A percentile compares a stretch with the other conserved stretches of the same genome.
Conservation (phyloP, 2,888 invertebrate genomes). For the Dolichomitus sp. region DNA sequence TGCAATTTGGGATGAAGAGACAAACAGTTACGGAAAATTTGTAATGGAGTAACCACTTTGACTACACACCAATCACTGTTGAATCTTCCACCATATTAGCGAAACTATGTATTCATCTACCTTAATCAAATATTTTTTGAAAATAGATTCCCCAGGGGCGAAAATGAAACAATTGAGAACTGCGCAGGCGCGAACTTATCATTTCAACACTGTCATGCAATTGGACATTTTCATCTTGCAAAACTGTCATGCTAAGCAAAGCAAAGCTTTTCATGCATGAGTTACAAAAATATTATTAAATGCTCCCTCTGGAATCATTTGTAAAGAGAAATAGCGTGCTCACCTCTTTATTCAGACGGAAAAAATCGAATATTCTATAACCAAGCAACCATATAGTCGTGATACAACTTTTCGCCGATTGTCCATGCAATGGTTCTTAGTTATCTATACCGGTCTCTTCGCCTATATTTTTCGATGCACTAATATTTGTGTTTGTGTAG, state of each 20-base stretch:
- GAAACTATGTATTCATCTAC: background rate
- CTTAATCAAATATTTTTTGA: background rate
- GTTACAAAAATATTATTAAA: background rate
- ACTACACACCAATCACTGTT: background rate
- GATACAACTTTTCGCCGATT: background rate
- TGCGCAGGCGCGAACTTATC: too few relatives aligned
- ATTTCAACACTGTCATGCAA: too few relatives aligned
- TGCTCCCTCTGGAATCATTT: background rate
- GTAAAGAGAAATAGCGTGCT: too few relatives aligned
- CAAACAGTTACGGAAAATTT: background rate
- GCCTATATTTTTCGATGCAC: background rate
- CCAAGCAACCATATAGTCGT: background rate
- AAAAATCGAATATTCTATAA: too few relatives aligned
- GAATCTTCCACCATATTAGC: background rate
- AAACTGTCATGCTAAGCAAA: background rate
- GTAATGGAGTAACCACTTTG: background rate
- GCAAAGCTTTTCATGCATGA: background rate
- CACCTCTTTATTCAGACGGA: too few relatives aligned
- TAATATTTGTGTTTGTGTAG: background rate
- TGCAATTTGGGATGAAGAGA: background rate
- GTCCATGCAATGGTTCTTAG: background rate
- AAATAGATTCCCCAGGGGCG: background rate
- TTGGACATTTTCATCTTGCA: too few relatives aligned
- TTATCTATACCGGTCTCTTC: background rate
- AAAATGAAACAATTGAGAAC: background rate